Base-by-base conservation (phyloP, 2,888 invertebrate genomes). In the Brachypalpus laphriformis region DNA sequence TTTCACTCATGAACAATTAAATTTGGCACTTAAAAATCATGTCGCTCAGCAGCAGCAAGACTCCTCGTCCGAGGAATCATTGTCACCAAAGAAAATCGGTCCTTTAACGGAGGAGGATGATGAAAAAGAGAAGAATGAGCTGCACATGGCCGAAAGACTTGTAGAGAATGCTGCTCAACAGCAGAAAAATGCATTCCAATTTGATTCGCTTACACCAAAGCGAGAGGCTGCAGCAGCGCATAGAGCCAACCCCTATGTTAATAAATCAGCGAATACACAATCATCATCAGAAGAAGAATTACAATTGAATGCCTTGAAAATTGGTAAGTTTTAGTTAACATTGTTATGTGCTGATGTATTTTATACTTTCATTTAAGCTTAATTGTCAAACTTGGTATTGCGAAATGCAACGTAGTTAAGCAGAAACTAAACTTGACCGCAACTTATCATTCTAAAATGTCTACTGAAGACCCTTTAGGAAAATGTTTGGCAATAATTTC, bases 191-290 rank as follows among this genome's bases (percentile, higher is more conserved):
- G 91, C 90, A 85, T 92, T 92, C 86, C 92, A 92, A 88, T 92
- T 92, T 82, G 92, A 92, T 89, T 91, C 92, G 82, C 88, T 92
- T n/a, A 92, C 92, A 89, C 91, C 92, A 87, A 91, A 91, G 87
- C 89, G 90, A 87, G 87, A 87, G 45, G 51, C 82, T 18, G 63
- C 56, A 22, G 66, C 56, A 66, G 65, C 63, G 34, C 59, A 71
- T 63, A 78, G 68, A 70, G 74, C 76, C n/a, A 86, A 42, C 49
- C 40, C 74, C 57, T 57, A 81, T 40, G 63, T 47, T 54, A 85
- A 85, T 47, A 82, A 56, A 68, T 72, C 66, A 65, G 61, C 66
- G 63, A 86, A 71, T 51, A 14, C 61, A 71, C 87, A 86, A 70
- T 80, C 83, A 74, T 68, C 80, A 74, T 70, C 80, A 75, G 87